These are phyloP conservation scores for Cyprinodon diabolis DNA, from an alignment of 2,797 vertebrate species.

Conservation along the genomic window DNA sequence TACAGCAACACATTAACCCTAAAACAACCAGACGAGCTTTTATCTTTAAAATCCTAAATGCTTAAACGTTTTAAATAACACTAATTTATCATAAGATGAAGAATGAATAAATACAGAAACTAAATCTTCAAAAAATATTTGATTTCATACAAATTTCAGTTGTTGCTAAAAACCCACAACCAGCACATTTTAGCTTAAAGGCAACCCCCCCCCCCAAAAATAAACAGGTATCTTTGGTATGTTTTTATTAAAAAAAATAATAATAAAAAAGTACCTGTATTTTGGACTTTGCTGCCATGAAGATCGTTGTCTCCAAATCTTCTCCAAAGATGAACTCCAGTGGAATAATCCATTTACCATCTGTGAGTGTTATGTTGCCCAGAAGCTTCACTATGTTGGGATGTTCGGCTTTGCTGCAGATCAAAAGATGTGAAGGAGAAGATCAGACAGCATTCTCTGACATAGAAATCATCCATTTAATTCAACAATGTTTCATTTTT, in stretches of 20 bases:
- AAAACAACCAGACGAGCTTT: background rate
- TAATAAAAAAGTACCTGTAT: constrained; percentile 64
- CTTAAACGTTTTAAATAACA: background rate
- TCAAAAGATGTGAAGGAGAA: constrained; percentile 5
- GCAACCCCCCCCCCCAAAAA: too few relatives aligned
- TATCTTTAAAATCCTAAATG: background rate
- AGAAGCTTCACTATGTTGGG: constrained; percentile 80
- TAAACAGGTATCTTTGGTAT: too few relatives aligned
- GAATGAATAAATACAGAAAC: too few relatives aligned
- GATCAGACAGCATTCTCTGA: background rate
- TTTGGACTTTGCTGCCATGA: constrained; percentile 72
- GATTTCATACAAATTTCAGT: too few relatives aligned
- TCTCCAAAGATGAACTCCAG: constrained; percentile 82
- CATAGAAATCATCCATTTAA: background rate
- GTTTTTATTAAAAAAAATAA: background rate
- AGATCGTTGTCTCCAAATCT: constrained; percentile 81
- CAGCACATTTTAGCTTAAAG: background rate
- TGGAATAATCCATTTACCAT: constrained; percentile 79
- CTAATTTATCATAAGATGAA: background rate
- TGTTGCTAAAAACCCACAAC: background rate
- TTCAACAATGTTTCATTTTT: too few relatives aligned
- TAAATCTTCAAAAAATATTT: too few relatives aligned
- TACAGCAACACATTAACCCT: background rate
- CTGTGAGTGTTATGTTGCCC: constrained; percentile 65
- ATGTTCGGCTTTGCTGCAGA: constrained; percentile 69